Evolutionary conservation across 2,888 invertebrate species (phyloP), one percentile per base, ranked within the genome.

Genomic region (Orchesellides sinensis): DNA sequence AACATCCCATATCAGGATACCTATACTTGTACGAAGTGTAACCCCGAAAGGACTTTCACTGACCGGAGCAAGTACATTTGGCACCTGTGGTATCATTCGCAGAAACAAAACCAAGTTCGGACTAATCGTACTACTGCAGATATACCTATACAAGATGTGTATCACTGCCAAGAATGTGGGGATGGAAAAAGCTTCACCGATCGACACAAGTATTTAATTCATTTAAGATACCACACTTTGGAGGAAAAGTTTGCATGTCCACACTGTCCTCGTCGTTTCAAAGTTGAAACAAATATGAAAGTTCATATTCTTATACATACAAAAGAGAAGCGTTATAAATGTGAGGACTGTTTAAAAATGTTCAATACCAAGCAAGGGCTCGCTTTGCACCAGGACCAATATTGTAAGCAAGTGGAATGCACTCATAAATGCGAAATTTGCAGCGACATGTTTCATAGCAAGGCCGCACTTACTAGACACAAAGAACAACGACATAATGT

Each of bases 341-440:
- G 81, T 35, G 74, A 81, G 5, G 81, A 68, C n/a, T 81, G 81
- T 45, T 27, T 74, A 10, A 81, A 81, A 29, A 25, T 61, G n/a
- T 81, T 74, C 35, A 54, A 47, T 23, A 35, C 68, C 35, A 5
- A 19, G 6, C 27, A 56, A 0, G 66, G 12, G 3, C 35, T 45
- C 1, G 4, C 59, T 14, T 2, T 52, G 0, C 81, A 81, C 21
- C 10, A 35, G 17, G 12, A n/a, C 5, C 74, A 74, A 59, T 61
- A 45, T 35, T 81, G 81, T 17, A 81, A 81, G 17, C 35, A 66
- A 14, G 45, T 81, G 6, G 74, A 68, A 1, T 81, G 81, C 32
- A 81, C 74, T 8, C 69, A n/a, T 29, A 65, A 74, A 47, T 81
- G 81, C n/a, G 35, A 45, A 3, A 19, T 21, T 10, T 81, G 81